phyloP scores from a whole-genome alignment of 2,888 invertebrate genomes.

The Leptura quadrifasciata region DNA sequence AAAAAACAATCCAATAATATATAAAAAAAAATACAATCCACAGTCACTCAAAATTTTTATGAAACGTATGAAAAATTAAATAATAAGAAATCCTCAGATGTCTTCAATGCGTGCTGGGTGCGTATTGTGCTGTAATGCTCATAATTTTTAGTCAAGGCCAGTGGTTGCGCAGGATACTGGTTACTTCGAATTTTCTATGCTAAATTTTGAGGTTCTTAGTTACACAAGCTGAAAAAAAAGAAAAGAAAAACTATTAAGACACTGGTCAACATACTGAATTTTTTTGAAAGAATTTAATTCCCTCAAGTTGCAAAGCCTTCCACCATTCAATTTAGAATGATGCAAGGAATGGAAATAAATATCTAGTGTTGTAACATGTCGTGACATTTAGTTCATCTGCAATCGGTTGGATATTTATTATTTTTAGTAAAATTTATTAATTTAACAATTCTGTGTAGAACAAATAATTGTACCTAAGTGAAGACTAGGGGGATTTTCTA shows the following conservation, averaged over 20 bases:
- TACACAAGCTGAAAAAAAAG: slow-evolving; percentile 80
- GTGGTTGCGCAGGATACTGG: slow-evolving; percentile 72
- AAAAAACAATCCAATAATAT: slow-evolving; percentile 61
- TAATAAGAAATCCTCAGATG: slow-evolving; percentile 86
- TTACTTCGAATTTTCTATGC: slow-evolving; percentile 76
- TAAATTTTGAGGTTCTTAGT: slow-evolving; percentile 76
- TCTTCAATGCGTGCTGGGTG: slow-evolving; percentile 93
- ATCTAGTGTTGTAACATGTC: too few relatives aligned
- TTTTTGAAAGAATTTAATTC: not conserved
- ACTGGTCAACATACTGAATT: not conserved
- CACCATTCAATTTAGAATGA: too few relatives aligned
- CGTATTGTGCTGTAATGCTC: slow-evolving; percentile 78
- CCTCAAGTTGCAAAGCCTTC: too few relatives aligned
- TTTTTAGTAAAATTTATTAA: too few relatives aligned
- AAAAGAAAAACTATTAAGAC: not conserved
- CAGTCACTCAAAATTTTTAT: slow-evolving; percentile 73
- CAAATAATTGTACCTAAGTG: too few relatives aligned
- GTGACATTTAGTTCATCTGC: too few relatives aligned
- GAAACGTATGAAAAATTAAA: slow-evolving; percentile 70
- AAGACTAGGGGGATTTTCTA: too few relatives aligned
- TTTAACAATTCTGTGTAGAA: too few relatives aligned
- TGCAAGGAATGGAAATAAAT: too few relatives aligned
- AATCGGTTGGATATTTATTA: too few relatives aligned
- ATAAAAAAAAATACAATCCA: slow-evolving; percentile 69
- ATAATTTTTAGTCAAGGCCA: slow-evolving; percentile 71